phyloP scores from a whole-genome alignment of 2,113 vertebrate species.

The Miniopterus natalensis region DNA sequence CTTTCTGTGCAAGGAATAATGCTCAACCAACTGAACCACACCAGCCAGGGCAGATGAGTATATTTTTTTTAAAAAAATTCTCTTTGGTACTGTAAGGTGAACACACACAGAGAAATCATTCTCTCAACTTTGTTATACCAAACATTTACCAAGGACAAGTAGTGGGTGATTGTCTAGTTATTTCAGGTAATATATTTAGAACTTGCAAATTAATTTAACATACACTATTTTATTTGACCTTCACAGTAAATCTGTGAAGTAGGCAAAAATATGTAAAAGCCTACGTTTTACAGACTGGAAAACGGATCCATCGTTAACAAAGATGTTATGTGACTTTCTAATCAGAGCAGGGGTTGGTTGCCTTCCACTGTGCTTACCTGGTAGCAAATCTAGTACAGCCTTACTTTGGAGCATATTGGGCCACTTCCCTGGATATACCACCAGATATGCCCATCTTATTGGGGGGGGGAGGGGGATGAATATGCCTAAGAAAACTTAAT shows the following conservation, averaged over 20 bases:
- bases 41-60: background rate
- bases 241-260: conserved; percentile 19
- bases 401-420: background rate
- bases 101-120: conserved; percentile 1
- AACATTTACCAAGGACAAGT: background rate
- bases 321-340: background rate
- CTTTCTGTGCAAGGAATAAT: too few relatives aligned
- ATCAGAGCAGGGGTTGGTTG: background rate
- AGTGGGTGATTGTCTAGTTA: background rate
- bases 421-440: background rate
- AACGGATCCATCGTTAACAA: background rate
- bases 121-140: conserved; percentile 25
- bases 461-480: background rate
- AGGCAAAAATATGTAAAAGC: conserved; percentile 22
- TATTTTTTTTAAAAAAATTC: background rate
- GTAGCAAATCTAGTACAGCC: background rate
- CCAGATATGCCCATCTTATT: background rate
- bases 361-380: background rate
- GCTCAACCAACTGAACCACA: too few relatives aligned
- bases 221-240: conserved; percentile 21
- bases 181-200: conserved; percentile 35
- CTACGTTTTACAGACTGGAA: background rate
- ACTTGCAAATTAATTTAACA: conserved; percentile 25
- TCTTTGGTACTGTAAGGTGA: background rate
- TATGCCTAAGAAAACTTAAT: background rate